Conservation (phyloP, 2,113 vertebrate genomes). For the Elanus axillaris region DNA sequence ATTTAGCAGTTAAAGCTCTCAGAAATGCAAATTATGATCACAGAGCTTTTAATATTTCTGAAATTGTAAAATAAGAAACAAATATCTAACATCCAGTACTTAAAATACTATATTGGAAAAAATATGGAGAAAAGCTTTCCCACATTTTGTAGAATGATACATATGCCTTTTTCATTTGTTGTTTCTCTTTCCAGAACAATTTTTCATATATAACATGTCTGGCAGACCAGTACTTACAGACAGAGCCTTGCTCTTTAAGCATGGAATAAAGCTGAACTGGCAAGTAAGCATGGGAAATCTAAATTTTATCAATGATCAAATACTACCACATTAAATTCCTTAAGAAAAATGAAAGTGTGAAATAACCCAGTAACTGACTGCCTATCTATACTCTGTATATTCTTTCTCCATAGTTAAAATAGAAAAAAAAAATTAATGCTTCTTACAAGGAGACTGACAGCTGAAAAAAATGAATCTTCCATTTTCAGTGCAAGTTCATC, state of each 20-base stretch:
- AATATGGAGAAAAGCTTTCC: neutral
- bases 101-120: neutral
- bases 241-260: neutral
- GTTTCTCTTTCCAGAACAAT: neutral
- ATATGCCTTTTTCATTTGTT: neutral
- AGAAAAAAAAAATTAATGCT: neutral
- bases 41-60: neutral
- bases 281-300: neutral
- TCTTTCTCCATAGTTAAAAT: neutral
- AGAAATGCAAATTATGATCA: neutral
- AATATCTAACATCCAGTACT: neutral
- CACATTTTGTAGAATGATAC: neutral
- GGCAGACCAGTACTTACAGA: slow-evolving; percentile 11
- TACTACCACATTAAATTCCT: neutral
- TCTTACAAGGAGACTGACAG: neutral
- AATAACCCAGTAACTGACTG: neutral
- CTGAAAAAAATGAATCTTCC: neutral
- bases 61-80: neutral
- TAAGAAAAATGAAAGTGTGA: neutral
- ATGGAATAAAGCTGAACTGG: neutral
- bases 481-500: neutral
- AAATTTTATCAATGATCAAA: neutral
- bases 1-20: neutral
- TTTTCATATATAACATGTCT: neutral
- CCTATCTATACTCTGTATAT: neutral